phyloP scores from a whole-genome alignment of 2,888 invertebrate species.

The Gastracanthus pulcherrimus region DNA sequence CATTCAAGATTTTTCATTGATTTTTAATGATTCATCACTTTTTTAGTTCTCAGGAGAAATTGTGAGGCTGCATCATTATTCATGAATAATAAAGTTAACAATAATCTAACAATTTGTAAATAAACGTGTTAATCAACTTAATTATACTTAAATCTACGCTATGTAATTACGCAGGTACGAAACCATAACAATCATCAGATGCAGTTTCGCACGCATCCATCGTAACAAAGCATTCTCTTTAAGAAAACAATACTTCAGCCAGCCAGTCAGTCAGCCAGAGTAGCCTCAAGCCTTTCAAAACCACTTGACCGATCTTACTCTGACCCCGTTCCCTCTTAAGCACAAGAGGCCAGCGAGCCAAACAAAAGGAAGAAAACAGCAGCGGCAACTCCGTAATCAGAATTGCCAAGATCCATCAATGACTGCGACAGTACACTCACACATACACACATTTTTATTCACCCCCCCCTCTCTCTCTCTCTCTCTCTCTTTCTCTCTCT shows the following conservation, averaged over 20 bases:
- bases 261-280: not conserved
- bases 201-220: not conserved
- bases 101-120: no score
- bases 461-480: no score
- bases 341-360: not conserved
- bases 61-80: no score
- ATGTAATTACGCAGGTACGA: no score
- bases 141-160: no score
- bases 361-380: not conserved
- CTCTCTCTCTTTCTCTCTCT: no score
- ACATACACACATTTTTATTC: not conserved
- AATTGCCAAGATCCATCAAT: conserved; percentile 40
- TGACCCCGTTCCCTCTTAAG: not conserved
- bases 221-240: not conserved
- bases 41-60: no score
- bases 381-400: conserved; percentile 29
- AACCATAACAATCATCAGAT: not conserved
- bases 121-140: no score
- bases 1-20: no score
- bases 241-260: not conserved
- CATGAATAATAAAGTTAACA: no score
- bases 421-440: not conserved
- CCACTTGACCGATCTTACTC: conserved; percentile 8
- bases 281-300: not conserved
- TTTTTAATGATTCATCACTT: no score